These are phyloP conservation scores for Agrypnus murinus DNA, from an alignment of 2,888 invertebrate genomes.

Conservation along the genomic window DNA sequence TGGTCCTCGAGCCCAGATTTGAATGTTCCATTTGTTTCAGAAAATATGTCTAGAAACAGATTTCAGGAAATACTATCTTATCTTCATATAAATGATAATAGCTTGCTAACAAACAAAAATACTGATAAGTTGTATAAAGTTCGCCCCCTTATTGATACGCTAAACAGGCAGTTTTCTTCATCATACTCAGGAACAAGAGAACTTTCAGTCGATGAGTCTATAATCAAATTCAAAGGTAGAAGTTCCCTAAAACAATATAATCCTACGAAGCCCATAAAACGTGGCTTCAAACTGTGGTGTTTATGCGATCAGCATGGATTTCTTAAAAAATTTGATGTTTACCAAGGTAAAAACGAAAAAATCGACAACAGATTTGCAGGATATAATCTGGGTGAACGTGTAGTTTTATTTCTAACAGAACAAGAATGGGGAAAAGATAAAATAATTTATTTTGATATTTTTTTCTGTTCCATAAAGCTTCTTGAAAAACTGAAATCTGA, in stretches of 20 bases:
- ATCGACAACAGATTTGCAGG: background rate
- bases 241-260: conserved; percentile 56
- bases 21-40: conserved; percentile 36
- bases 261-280: conserved; percentile 59
- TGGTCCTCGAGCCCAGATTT: conserved; percentile 29
- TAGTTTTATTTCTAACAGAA: conserved; percentile 57
- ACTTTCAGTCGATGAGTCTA: conserved; percentile 50
- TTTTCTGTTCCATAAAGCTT: conserved; percentile 57
- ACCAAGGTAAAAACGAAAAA: conserved; percentile 6
- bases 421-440: conserved; percentile 53
- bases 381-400: conserved; percentile 54
- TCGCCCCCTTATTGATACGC: conserved; percentile 40
- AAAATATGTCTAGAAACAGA: conserved; percentile 46
- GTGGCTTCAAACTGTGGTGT: conserved; percentile 60
- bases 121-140: conserved; percentile 51
- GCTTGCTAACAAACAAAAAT: conserved; percentile 30
- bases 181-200: background rate
- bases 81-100: conserved; percentile 52
- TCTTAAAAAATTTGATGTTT: conserved; percentile 17
- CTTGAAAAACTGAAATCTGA: conserved; percentile 50
- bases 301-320: background rate
- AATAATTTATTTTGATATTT: conserved; percentile 59
- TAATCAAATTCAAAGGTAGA: conserved; percentile 58
- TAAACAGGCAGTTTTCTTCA: conserved; percentile 40
- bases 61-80: conserved; percentile 44